Base-by-base conservation (phyloP, 2,113 vertebrate species). In the Panthera uncia region DNA sequence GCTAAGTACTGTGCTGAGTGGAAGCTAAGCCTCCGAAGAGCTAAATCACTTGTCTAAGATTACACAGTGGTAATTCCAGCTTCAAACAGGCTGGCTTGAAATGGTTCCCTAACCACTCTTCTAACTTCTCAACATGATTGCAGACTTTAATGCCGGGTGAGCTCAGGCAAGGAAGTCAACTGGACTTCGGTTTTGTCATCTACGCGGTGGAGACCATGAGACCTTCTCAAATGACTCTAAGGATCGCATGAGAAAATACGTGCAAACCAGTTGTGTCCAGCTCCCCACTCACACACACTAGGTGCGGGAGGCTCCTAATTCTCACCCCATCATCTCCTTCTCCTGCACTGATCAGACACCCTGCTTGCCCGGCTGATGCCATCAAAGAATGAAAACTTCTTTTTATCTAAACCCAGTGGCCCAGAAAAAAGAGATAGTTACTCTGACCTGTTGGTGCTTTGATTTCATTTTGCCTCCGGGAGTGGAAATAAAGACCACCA, bases 391-490 rank as follows among this genome's bases (percentile, higher is more conserved):
- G 21, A 13, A 27, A 63, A 8, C 13, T 80, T 66, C 31, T 38
- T 97, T 74, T 74, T 25, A 29, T 80, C 29, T 73, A 36, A 68
- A 83, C 21, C 1, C 27, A 48, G 21, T 66, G 36, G 0, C 38
- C 55, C 41, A 4, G 61, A 65, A 23, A 11, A 57, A 55, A 16
- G 31, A 31, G 14, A 69, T 1, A 1, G 23, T 9, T 84, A 7
- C 10, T 57, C 68, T 88, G 71, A 76, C 7, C 45, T 45, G 31
- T 63, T 91, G 78, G 18, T 68, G 23, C 36, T 73, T 89, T 89
- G 68, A 69, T 89, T 97, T 95, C 63, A 96, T 96, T 82, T 94
- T 78, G 63, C 92, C 23, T 27, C 41, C 38, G 36, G 50, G 50
- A 80, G 50, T 65, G 81, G 65, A 85, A 95, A 74, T 78, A 95